Base-by-base conservation (phyloP, 2,113 vertebrate species). In the Rhinichthys klamathensis region DNA sequence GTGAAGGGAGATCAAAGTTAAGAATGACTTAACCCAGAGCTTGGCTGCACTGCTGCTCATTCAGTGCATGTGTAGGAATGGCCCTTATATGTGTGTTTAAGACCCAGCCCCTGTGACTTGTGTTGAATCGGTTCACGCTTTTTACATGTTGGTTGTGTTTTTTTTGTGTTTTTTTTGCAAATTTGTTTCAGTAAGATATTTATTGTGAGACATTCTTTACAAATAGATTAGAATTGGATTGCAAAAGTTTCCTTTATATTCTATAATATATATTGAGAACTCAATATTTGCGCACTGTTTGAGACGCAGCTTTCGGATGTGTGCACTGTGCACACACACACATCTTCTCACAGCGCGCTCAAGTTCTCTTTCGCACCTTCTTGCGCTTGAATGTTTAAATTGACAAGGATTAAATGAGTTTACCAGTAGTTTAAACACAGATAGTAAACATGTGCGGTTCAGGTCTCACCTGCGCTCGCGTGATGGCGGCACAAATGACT, bases 1-100 rank as follows among this genome's bases (percentile, higher is more conserved):
- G 10, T 65, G 63, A 38, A 23, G 63, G 73, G 25, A 82, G 83
- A 82, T 82, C 13, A 54, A 25, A 41, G 51, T 72, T 38, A 65
- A 74, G 70, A 69, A 16, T 16, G 38, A 3, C 25, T 80, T 78
- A 38, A 58, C 32, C 1, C 54, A 49, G 46, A 79, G 74, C 16
- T 80, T 6, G 18, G 44, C 35, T 32, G 38, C 56, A 60, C 38
- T 16, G 44, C 13, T 65, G 60, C 23, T 46, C 25, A 30, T 32
- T 70, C 81, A 30, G 3, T 58, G 18, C 7, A 44, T n/a, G 32
- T 32, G 65, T 7, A 18, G 65, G 30, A 69, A 69, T 35, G 5
- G 2, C 30, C 16, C 61, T 12, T 63, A 13, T 25, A 12, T 61
- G 60, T 25, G 38, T 74, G 70, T 72, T 72, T 23, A 44, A 44